Conservation (phyloP, 2,113 vertebrate species). For the Neolamprologus ventralis region DNA sequence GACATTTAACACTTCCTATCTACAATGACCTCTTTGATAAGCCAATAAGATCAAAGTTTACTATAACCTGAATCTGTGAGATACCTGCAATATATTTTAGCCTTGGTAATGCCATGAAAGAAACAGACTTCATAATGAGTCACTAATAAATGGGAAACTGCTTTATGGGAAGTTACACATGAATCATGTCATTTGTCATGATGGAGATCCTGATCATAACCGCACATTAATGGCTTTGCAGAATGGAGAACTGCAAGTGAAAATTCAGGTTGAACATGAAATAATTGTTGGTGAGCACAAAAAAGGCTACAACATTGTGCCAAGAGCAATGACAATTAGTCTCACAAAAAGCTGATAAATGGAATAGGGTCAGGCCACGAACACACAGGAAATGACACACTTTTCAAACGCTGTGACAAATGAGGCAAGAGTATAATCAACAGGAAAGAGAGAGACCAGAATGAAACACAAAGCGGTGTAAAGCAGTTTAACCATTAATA, state of each 20-base stretch:
- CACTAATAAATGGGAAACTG: neutral
- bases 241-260: neutral
- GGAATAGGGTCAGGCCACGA: neutral
- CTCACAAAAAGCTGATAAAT: neutral
- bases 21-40: neutral
- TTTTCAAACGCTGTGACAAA: neutral
- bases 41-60: neutral
- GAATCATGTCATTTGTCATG: neutral
- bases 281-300: neutral
- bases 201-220: neutral
- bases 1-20: neutral
- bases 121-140: neutral
- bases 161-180: neutral
- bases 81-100: neutral
- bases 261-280: neutral
- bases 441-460: neutral
- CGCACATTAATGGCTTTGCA: neutral
- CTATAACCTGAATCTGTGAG: neutral
- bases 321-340: neutral
- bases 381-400: neutral
- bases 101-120: neutral
- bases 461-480: neutral
- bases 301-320: neutral
- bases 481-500: neutral
- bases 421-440: neutral